Evolutionary conservation across 2,888 invertebrate genomes (phyloP).

Genomic region (Fragum fragum): DNA sequence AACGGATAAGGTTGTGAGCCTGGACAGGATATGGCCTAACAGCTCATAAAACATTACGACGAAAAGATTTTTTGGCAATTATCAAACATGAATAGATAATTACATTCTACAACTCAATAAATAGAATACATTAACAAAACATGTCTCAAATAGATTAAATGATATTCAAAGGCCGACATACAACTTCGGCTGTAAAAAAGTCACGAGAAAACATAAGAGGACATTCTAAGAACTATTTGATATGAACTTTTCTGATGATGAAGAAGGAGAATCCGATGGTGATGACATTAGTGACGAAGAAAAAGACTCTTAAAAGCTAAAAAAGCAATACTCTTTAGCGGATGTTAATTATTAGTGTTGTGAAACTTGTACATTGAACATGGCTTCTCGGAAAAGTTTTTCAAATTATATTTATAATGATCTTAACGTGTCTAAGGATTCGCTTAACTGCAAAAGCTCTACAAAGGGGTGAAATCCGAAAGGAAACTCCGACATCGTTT

Average conservation of each 20-base stretch:
- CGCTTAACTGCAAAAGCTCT: conserved; percentile 61
- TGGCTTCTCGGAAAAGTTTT: conserved; percentile 57
- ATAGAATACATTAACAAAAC: no score
- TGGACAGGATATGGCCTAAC: conserved; percentile 27
- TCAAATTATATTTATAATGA: conserved; percentile 55
- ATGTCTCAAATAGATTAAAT: no score
- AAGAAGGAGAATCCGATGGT: no score
- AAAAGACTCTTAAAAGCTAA: conserved; percentile 17
- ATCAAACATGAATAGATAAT: conserved; percentile 18
- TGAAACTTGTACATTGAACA: conserved; percentile 15
- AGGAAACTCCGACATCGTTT: conserved; percentile 65
- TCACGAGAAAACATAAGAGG: no score
- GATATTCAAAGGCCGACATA: no score
- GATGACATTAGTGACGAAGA: background rate
- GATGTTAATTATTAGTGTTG: no score
- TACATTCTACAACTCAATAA: no score
- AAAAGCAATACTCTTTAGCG: background rate
- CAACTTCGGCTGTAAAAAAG: no score
- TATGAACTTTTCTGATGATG: background rate
- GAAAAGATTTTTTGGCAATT: conserved; percentile 26
- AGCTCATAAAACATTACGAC: conserved; percentile 3
- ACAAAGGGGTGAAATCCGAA: conserved; percentile 54
- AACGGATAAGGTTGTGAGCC: conserved; percentile 32
- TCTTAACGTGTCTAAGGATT: conserved; percentile 56
- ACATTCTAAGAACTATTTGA: no score